A percentile compares a stretch with the other conserved stretches of the same genome.
Evolutionary conservation across 2,797 vertebrate genomes (phyloP).

Genomic region (Chaetophractus vellerosus): DNA sequence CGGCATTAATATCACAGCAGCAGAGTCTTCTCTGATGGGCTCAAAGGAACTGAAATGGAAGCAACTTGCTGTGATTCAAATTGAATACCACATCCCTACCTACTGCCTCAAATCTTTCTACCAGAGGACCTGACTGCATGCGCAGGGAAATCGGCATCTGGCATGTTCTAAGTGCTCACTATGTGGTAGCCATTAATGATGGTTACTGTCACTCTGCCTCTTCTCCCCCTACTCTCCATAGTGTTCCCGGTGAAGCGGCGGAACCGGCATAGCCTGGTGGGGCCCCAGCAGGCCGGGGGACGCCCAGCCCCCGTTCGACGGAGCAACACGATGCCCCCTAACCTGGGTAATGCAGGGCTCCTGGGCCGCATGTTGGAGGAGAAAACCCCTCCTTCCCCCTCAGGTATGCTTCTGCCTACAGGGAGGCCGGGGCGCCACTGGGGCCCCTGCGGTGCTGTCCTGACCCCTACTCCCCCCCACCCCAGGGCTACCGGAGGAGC

Average conservation of each 20-base stretch:
- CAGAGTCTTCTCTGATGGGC: background rate
- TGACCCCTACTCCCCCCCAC: background rate
- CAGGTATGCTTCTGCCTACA: conserved; percentile 70
- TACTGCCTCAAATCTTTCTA: background rate
- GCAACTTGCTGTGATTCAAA: background rate
- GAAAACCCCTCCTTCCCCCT: conserved; percentile 74
- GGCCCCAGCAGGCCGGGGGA: conserved; percentile 91
- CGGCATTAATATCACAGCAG: background rate
- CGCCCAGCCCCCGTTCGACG: conserved; percentile 92
- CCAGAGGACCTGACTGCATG: background rate
- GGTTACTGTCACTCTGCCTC: no score
- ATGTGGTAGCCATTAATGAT: background rate
- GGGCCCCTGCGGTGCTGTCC: background rate
- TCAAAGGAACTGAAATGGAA: background rate
- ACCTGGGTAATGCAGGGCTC: conserved; percentile 93
- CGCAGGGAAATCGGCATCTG: background rate
- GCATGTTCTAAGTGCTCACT: background rate
- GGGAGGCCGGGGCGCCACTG: background rate
- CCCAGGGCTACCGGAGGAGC: conserved; percentile 90
- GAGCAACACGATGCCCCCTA: conserved; percentile 96
- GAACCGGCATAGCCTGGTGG: conserved; percentile 95
- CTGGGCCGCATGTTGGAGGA: conserved; percentile 91
- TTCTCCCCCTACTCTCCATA: conserved; percentile 62
- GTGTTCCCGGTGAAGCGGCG: conserved; percentile 94
- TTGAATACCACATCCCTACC: background rate